Conservation (phyloP, 2,113 vertebrate species). For the Excalfactoria chinensis region DNA sequence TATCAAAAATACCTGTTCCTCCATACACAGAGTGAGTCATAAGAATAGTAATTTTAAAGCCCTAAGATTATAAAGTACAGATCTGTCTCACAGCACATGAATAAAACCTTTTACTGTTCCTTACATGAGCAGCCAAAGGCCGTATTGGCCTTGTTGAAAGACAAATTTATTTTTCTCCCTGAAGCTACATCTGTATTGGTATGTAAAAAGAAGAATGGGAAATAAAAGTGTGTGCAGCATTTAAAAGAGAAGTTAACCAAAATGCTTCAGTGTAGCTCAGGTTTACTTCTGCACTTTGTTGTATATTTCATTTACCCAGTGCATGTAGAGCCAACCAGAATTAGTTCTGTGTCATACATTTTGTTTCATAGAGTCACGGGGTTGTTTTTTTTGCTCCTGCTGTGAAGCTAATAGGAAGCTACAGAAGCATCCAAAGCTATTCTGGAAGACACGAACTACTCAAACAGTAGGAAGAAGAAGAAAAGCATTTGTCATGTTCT, state of each 20-base stretch:
- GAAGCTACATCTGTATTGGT: not conserved
- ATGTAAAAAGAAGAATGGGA: not conserved
- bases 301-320: not conserved
- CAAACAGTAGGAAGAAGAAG: not conserved
- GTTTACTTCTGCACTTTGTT: not conserved
- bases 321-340: not conserved
- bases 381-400: not conserved
- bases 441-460: slow-evolving; percentile 1
- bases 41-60: not conserved
- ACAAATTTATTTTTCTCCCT: slow-evolving; percentile 5
- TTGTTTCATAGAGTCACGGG: not conserved
- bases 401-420: slow-evolving; percentile 14
- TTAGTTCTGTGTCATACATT: not conserved
- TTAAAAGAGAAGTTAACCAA: not conserved
- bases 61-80: not conserved
- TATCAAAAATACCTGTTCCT: not conserved
- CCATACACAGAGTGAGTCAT: not conserved
- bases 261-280: not conserved
- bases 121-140: not conserved
- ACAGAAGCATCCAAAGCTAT: not conserved
- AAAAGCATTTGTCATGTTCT: slow-evolving; percentile 1
- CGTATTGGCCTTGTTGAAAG: not conserved
- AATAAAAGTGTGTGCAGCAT: not conserved
- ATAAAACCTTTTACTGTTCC: not conserved
- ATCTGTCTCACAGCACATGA: not conserved